Percentiles rank a stretch among this genome's conserved stretches.
phyloP scores from a whole-genome alignment of 2,113 vertebrate genomes.

The Vanacampus margaritifer region DNA sequence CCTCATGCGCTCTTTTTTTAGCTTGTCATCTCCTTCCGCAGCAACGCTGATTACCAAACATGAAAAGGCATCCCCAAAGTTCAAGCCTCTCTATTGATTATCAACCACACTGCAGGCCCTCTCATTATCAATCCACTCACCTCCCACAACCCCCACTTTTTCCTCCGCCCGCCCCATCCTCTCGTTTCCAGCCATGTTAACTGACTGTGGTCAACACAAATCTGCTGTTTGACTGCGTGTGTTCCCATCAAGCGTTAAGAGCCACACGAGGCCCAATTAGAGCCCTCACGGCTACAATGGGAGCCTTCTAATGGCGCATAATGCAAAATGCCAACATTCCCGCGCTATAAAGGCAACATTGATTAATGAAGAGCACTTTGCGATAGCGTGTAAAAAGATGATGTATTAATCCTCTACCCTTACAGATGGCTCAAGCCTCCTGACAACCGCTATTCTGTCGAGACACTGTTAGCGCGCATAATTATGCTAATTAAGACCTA shows the following conservation, averaged over 20 bases:
- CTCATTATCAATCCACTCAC: constrained; percentile 42
- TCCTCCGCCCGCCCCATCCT: constrained; percentile 13
- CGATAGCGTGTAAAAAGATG: constrained; percentile 97
- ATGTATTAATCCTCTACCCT: constrained; percentile 99
- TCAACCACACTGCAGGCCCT: constrained; percentile 29
- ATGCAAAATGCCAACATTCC: constrained; percentile 97
- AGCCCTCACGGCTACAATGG: constrained; percentile 86
- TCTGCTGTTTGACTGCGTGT: constrained; percentile 6
- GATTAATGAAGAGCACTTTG: constrained; percentile 99
- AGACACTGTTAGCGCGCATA: constrained; percentile 99
- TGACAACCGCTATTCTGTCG: constrained; percentile 99
- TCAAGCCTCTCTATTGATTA: constrained; percentile 68
- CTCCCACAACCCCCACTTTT: constrained; percentile 9
- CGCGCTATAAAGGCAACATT: constrained; percentile 97
- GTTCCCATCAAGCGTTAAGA: constrained; percentile 56
- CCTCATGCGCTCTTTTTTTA: constrained; percentile 17
- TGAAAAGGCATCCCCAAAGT: constrained; percentile 68
- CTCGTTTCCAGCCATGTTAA: constrained; percentile 26
- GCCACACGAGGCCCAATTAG: constrained; percentile 96
- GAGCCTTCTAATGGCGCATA: constrained; percentile 91
- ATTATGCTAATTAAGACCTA: constrained; percentile 99
- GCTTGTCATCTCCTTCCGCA: constrained; percentile 45
- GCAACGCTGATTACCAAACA: constrained; percentile 71
- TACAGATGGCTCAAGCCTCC: constrained; percentile 99
- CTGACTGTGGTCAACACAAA: constrained; percentile 32